These are phyloP conservation scores for Dichetophora obliterata DNA, from an alignment of 2,888 invertebrate species.

Conservation along the genomic window DNA sequence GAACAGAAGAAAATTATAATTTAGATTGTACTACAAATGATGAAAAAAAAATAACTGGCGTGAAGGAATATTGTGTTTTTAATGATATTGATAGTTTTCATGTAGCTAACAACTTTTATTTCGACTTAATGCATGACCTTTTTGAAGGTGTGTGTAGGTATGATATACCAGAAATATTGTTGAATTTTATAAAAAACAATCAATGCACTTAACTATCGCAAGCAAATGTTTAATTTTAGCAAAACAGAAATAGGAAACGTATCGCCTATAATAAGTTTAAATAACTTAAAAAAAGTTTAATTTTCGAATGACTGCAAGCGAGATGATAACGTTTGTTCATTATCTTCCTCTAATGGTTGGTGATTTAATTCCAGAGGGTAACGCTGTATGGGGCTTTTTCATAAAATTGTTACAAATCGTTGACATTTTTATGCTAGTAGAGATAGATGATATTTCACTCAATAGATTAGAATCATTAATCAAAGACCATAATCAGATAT, in stretches of 20 bases:
- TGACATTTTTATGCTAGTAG: conserved; percentile 38
- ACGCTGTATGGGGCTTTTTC: conserved; percentile 44
- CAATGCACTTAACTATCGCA: too few species aligned
- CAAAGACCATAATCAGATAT: conserved; percentile 10
- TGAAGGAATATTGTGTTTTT: too few species aligned
- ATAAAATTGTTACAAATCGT: conserved; percentile 42
- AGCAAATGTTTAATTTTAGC: conserved; percentile 44
- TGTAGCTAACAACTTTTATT: conserved; percentile 47
- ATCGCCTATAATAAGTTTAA: too few species aligned
- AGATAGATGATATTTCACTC: conserved; percentile 15
- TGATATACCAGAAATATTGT: conserved; percentile 48
- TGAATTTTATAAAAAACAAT: conserved; percentile 37
- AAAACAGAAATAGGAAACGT: conserved; percentile 46
- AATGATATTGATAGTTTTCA: not conserved
- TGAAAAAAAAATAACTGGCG: too few species aligned
- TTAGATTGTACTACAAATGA: too few species aligned
- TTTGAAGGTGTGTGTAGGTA: conserved; percentile 51
- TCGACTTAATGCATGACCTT: conserved; percentile 54
- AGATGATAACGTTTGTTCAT: conserved; percentile 46
- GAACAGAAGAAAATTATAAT: conserved; percentile 28
- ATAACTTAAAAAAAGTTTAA: too few species aligned
- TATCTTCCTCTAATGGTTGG: conserved; percentile 47
- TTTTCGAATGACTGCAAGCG: conserved; percentile 45
- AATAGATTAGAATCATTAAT: conserved; percentile 19
- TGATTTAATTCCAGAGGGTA: conserved; percentile 46